These are phyloP conservation scores for Leptosomus discolor DNA, from an alignment of 2,113 vertebrate genomes.

Conservation along the genomic window DNA sequence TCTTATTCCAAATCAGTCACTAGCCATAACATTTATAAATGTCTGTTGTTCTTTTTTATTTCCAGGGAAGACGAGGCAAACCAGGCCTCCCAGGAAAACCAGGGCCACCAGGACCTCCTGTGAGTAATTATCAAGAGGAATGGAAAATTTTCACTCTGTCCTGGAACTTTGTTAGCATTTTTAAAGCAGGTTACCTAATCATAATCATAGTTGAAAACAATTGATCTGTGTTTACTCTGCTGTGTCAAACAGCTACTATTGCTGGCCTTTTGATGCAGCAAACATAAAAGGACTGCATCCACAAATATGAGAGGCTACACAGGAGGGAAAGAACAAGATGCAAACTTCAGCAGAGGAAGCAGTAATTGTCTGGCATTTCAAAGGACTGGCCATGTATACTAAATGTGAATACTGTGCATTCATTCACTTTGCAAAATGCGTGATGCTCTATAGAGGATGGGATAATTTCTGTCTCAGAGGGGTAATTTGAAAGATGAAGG, in stretches of 20 bases:
- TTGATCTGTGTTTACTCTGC: not conserved
- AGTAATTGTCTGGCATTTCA: conserved; percentile 45
- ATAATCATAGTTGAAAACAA: not conserved
- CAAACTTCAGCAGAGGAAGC: not conserved
- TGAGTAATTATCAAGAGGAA: conserved; percentile 52
- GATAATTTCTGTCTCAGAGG: conserved; percentile 69
- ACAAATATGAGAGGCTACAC: not conserved
- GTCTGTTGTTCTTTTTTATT: conserved; percentile 11
- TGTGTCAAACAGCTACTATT: not conserved
- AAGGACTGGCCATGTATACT: conserved; percentile 44
- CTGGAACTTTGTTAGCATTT: not conserved
- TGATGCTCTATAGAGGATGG: conserved; percentile 59
- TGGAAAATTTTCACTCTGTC: not conserved
- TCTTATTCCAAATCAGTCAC: not conserved
- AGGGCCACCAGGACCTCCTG: conserved; percentile 77
- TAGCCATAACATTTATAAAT: not conserved
- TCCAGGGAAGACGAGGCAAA: conserved; percentile 80
- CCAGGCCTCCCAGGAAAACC: conserved; percentile 76
- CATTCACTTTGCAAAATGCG: conserved; percentile 19
- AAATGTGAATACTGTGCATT: conserved; percentile 58
- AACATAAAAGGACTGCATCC: not conserved
- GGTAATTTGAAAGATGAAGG: conserved; percentile 70
- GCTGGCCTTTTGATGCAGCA: not conserved
- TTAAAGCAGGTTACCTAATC: not conserved
- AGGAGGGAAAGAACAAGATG: not conserved